phyloP scores from a whole-genome alignment of 2,113 vertebrate genomes.

The Coregonus clupeaformis region DNA sequence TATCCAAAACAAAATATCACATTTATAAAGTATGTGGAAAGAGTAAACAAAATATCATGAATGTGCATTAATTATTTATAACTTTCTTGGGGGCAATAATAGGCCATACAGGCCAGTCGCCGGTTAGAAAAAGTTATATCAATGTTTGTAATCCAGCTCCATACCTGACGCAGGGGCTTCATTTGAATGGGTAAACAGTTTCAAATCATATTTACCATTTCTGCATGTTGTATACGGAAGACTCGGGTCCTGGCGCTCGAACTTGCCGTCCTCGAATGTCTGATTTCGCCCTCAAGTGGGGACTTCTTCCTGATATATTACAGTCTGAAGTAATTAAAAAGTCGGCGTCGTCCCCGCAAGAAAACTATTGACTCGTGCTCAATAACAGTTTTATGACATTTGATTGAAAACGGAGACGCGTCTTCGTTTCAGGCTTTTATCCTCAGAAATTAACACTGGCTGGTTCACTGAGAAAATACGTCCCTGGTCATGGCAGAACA shows the following conservation, averaged over 20 bases:
- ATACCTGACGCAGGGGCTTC: background rate
- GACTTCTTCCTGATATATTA: slow-evolving; percentile 63
- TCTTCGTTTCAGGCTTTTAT: slow-evolving; percentile 17
- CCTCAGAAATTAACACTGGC: slow-evolving; percentile 19
- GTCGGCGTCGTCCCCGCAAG: slow-evolving; percentile 37
- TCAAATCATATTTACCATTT: slow-evolving; percentile 76
- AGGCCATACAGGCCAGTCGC: background rate
- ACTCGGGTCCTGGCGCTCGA: slow-evolving; percentile 64
- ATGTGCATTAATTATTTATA: background rate
- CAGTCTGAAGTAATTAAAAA: slow-evolving; percentile 31
- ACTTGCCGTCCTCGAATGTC: slow-evolving; percentile 68
- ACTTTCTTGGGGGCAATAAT: background rate
- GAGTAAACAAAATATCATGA: background rate
- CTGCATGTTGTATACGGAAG: slow-evolving; percentile 77
- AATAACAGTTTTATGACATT: slow-evolving; percentile 30
- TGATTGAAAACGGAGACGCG: slow-evolving; percentile 3
- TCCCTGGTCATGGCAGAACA: slow-evolving; percentile 19
- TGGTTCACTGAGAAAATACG: slow-evolving; percentile 40
- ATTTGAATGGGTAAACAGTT: slow-evolving; percentile 16
- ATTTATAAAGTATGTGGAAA: background rate
- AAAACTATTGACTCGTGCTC: background rate
- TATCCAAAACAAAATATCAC: background rate
- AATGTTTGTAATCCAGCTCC: background rate
- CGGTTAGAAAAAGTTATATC: slow-evolving; percentile 23
- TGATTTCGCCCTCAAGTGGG: slow-evolving; percentile 78